Evolutionary conservation across 2,113 vertebrate genomes (phyloP), one percentile per base, ranked within the genome.

Genomic region (Emberiza fucata): DNA sequence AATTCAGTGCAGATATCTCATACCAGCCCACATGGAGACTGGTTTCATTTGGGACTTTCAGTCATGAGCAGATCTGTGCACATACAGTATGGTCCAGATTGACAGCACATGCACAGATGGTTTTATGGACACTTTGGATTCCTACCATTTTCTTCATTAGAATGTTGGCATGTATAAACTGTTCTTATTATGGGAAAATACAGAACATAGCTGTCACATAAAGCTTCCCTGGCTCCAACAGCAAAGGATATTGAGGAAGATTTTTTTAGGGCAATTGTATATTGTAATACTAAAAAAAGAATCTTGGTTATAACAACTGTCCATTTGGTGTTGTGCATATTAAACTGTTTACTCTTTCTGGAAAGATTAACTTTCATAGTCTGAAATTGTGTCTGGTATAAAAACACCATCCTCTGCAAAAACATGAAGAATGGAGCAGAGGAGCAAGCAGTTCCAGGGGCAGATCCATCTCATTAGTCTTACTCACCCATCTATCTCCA

Each of bases 141-240:
- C 63, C 63, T 90, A 92, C 28, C 15, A 76, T 93, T 94, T 94
- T 85, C 81, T 90, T 93, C 24, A 44, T 72, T 85, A 88, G 57
- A 76, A 56, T 82, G 53, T 61, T 91, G 73, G 57, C 84, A 72
- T 25, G 18, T 48, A 45, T 28, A 63, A 85, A 66, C 23, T 40
- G 23, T 64, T 88, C 31, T 59, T 83, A 35, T 53, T 83, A 75
- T 5, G 5, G 44, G 51, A 71, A 81, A 84, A 92, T 88, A 51
- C 14, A 81, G 48, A 91, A 56, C 35, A 78, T 68, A 63, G 61
- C n/a, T 63, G 64, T 72, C 72, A 81, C 8, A 40, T 71, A 95
- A 92, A 51, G 14, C 23, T 65, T 12, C 48, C n/a, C 24, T 64
- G 48, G 18, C 28, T 80, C 20, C n/a, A 82, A 28, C 69, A 37